A percentile compares a stretch with the other conserved stretches of the same genome.
Evolutionary conservation across 2,113 vertebrate genomes (phyloP).

Genomic region (Spizaetus ornatus): DNA sequence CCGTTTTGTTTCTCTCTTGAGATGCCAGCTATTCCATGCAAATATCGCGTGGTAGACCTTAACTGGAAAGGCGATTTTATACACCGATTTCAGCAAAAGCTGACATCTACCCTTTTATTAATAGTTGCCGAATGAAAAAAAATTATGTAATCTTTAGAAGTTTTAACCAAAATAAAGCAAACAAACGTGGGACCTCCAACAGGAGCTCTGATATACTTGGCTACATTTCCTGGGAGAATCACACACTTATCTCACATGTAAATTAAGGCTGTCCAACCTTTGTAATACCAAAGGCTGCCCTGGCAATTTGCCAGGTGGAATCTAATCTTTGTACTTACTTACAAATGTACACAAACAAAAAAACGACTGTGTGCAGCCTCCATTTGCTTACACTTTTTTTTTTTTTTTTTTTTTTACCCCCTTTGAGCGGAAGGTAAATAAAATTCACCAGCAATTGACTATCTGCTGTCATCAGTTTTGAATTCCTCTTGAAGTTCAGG

Average conservation of each 20-base stretch:
- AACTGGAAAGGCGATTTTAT: neutral
- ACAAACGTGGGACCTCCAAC: neutral
- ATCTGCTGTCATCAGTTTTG: neutral
- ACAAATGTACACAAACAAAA: neutral
- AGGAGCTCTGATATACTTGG: neutral
- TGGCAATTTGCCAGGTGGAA: neutral
- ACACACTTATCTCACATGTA: neutral
- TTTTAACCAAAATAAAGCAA: neutral
- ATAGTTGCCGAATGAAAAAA: neutral
- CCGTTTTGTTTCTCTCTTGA: neutral
- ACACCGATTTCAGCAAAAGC: neutral
- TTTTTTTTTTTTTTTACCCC: fast-evolving
- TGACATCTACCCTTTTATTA: neutral
- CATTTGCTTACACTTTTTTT: neutral
- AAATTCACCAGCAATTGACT: neutral
- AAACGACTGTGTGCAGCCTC: neutral
- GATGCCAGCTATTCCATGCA: neutral
- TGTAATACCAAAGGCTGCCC: neutral
- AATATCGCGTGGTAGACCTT: neutral
- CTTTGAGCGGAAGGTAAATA: neutral
- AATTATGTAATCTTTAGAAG: neutral
- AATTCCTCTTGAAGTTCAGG: neutral
- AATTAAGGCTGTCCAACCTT: neutral
- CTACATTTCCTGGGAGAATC: neutral
- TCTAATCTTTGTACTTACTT: neutral